A percentile compares a stretch with the other conserved stretches of the same genome.
Evolutionary conservation across 2,888 invertebrate genomes (phyloP).

Genomic region (Sialis fuliginosa): DNA sequence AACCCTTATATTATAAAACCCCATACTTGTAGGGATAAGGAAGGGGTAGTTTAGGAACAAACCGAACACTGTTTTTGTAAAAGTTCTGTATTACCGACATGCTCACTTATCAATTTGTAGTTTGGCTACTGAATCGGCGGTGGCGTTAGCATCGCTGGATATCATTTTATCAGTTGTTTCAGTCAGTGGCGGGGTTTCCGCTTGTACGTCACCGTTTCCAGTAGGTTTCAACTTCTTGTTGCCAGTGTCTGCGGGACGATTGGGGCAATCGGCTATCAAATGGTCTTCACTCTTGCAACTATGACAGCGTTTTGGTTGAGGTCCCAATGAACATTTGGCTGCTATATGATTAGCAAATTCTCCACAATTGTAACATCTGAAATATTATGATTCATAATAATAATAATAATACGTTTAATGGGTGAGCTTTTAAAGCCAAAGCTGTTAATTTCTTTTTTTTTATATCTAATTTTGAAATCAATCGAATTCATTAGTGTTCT

Average conservation of each 20-base stretch:
- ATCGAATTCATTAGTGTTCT: too few species aligned
- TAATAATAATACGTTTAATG: too few species aligned
- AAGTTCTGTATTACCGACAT: neutral
- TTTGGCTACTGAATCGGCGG: constrained; percentile 2
- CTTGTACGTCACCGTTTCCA: constrained; percentile 7
- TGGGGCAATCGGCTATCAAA: constrained; percentile 76
- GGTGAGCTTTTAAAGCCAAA: too few species aligned
- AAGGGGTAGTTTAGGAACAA: too few species aligned
- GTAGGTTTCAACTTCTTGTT: constrained; percentile 9
- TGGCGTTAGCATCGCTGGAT: constrained; percentile 14
- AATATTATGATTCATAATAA: constrained; percentile 11
- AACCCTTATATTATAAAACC: too few species aligned
- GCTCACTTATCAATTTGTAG: neutral
- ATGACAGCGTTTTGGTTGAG: constrained; percentile 83
- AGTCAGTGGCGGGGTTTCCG: neutral
- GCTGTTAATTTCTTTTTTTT: too few species aligned
- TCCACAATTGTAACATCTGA: constrained; percentile 83
- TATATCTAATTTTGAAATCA: too few species aligned
- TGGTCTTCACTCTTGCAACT: constrained; percentile 78
- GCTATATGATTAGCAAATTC: constrained; percentile 87
- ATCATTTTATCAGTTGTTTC: constrained; percentile 5
- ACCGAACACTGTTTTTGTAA: too few species aligned
- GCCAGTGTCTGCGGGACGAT: constrained; percentile 22
- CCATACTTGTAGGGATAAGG: too few species aligned
- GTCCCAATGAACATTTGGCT: constrained; percentile 72